Conservation (phyloP, 2,113 vertebrate species). For the Sylvilagus bachmani region DNA sequence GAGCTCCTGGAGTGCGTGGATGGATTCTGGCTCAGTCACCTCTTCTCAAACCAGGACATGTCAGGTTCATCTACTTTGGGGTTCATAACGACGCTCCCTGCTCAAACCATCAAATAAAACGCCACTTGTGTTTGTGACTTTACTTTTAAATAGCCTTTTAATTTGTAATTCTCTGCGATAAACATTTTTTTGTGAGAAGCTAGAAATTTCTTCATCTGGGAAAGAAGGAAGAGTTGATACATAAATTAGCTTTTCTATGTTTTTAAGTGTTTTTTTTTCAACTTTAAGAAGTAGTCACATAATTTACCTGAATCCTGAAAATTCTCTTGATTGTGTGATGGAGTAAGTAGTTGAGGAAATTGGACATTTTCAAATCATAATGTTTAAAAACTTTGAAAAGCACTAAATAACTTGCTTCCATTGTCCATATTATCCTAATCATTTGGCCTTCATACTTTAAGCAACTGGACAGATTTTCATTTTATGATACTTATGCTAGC, state of each 20-base stretch:
- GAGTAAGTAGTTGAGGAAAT: conserved; percentile 2
- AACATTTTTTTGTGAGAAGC: not conserved
- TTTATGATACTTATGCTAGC: not conserved
- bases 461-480: not conserved
- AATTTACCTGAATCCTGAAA: not conserved
- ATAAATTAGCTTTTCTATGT: conserved; percentile 11
- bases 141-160: conserved; percentile 14
- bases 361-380: conserved; percentile 17
- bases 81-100: not conserved
- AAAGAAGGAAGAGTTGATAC: not conserved
- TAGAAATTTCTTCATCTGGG: not conserved
- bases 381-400: conserved; percentile 20
- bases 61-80: conserved; percentile 24
- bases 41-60: not conserved
- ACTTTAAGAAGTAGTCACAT: not conserved
- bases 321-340: conserved; percentile 11
- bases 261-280: conserved; percentile 9
- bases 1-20: not conserved
- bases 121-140: not conserved
- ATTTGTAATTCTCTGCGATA: not conserved
- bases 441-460: not conserved
- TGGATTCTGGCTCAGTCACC: not conserved
- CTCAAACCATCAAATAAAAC: not conserved
- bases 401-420: conserved; percentile 21
- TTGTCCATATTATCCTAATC: not conserved